Evolutionary conservation across 2,113 vertebrate species (phyloP).

Genomic region (Ptilorrhoa leucosticta): DNA sequence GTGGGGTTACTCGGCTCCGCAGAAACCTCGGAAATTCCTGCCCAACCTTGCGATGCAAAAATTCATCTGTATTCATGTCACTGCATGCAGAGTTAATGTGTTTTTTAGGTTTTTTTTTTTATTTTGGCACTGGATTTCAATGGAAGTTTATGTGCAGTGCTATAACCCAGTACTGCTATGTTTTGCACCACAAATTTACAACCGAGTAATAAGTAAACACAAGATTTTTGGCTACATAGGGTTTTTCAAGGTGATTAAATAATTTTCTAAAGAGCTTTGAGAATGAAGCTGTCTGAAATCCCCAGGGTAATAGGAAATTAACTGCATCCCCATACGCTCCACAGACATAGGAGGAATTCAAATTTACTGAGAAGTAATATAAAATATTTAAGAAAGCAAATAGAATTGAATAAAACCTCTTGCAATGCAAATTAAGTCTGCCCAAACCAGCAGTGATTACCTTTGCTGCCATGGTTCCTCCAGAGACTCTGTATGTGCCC

Average conservation of each 20-base stretch:
- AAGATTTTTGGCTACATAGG: neutral
- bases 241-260: constrained; percentile 52
- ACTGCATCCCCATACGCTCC: neutral
- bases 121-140: neutral
- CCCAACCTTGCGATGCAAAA: neutral
- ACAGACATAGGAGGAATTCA: neutral
- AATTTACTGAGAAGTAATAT: neutral
- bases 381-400: constrained; percentile 37
- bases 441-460: neutral
- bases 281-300: constrained; percentile 30
- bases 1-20: neutral
- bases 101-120: neutral
- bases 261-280: constrained; percentile 18
- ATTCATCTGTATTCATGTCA: neutral
- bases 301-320: constrained; percentile 11
- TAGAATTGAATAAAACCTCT: neutral
- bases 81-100: neutral
- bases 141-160: neutral
- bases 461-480: neutral
- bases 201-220: neutral
- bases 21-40: constrained; percentile 36
- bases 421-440: neutral
- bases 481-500: fast-evolving
- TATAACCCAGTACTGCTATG: neutral
- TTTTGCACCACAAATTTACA: constrained; percentile 14